A percentile compares a stretch with the other conserved stretches of the same genome.
Evolutionary conservation across 2,888 invertebrate genomes (phyloP).

Genomic region (Criorhina ranunculi): DNA sequence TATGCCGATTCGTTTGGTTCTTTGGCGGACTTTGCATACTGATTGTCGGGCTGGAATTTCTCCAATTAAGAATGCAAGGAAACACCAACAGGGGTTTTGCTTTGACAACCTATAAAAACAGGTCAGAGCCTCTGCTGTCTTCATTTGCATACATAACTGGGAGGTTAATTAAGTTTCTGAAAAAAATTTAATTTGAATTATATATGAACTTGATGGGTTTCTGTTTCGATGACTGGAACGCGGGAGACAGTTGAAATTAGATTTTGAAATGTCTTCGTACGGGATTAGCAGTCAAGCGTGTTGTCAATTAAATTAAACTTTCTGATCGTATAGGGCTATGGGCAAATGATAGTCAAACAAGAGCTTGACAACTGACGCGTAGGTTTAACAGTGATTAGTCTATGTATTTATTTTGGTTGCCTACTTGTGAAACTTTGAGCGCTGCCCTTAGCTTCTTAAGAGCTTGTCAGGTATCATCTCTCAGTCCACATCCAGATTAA

Average conservation of each 20-base stretch:
- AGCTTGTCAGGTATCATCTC: too few relatives aligned
- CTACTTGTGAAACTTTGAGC: too few relatives aligned
- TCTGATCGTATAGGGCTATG: too few relatives aligned
- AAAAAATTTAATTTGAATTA: constrained; percentile 15
- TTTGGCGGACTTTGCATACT: constrained; percentile 48
- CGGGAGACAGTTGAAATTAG: background rate
- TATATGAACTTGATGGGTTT: constrained; percentile 1
- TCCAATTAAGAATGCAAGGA: constrained; percentile 65
- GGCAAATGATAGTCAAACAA: too few relatives aligned
- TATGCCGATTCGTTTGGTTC: constrained; percentile 51
- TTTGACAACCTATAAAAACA: constrained; percentile 43
- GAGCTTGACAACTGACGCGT: too few relatives aligned
- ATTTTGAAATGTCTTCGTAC: too few relatives aligned
- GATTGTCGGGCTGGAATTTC: constrained; percentile 59
- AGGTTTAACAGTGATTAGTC: too few relatives aligned
- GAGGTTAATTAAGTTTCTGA: constrained; percentile 54
- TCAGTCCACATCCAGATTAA: too few relatives aligned
- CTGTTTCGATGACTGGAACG: background rate
- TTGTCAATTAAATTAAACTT: too few relatives aligned
- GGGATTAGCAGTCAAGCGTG: too few relatives aligned
- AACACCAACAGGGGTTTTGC: constrained; percentile 38
- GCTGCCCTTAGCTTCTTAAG: too few relatives aligned
- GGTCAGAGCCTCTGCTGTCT: constrained; percentile 40
- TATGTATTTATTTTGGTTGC: too few relatives aligned
- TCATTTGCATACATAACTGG: constrained; percentile 73